phyloP scores from a whole-genome alignment of 1,140 invertebrate genomes.

The Sinella curviseta region DNA sequence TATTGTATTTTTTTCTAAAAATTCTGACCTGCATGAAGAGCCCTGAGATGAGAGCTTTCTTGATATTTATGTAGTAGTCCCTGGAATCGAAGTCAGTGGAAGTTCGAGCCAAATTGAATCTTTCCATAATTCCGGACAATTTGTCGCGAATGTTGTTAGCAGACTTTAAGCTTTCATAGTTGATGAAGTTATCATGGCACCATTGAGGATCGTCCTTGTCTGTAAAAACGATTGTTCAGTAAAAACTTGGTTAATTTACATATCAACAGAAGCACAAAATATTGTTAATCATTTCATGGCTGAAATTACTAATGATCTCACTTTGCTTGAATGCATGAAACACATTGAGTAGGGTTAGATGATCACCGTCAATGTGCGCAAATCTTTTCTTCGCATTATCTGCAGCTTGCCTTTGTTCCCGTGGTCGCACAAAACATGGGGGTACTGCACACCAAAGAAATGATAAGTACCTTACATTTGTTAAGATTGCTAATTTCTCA shows the following conservation, averaged over 20 bases:
- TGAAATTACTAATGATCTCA: no score
- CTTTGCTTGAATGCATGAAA: conserved; percentile 99
- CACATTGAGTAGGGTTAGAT: conserved; percentile 90
- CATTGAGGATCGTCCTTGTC: conserved; percentile 89
- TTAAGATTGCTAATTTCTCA: not conserved
- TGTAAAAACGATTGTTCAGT: conserved; percentile 50
- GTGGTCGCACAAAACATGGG: conserved; percentile 98
- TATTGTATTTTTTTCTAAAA: not conserved
- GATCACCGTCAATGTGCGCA: conserved; percentile 99
- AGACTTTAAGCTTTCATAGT: conserved; percentile 95
- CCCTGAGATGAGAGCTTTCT: conserved; percentile 95
- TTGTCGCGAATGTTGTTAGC: conserved; percentile 83
- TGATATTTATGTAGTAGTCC: conserved; percentile 98
- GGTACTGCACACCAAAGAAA: conserved; percentile 70
- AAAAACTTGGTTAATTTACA: not conserved
- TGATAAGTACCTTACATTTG: not conserved
- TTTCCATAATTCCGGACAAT: conserved; percentile 81
- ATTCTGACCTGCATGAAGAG: conserved; percentile 96
- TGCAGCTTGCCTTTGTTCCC: conserved; percentile 97
- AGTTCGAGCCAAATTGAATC: conserved; percentile 88
- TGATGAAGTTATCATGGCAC: conserved; percentile 99
- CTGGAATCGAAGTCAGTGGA: conserved; percentile 98
- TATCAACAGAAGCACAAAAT: no score
- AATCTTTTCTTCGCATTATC: conserved; percentile 99
- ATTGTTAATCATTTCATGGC: conserved; percentile 15